Percentiles rank a stretch among this genome's conserved stretches.
These are phyloP conservation scores for Aphidius ervi DNA, from an alignment of 1,140 invertebrate species.

Conservation along the genomic window DNA sequence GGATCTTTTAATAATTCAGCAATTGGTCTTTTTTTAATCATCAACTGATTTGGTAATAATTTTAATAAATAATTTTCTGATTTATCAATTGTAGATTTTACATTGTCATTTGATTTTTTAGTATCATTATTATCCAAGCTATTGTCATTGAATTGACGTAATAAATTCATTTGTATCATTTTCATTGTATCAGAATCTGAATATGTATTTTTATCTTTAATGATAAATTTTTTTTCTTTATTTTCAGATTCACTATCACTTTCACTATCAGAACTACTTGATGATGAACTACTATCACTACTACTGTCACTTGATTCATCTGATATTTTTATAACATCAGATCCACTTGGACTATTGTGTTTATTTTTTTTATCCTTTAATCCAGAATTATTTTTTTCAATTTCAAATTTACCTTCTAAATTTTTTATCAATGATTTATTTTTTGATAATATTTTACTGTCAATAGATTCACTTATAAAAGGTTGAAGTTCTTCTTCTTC, in stretches of 20 bases:
- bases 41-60: too few species aligned
- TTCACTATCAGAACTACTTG: constrained; percentile 1
- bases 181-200: constrained; percentile 18
- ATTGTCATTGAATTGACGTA: constrained; percentile 24
- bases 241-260: constrained; percentile 14
- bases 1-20: too few species aligned
- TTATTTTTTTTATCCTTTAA: constrained; percentile 26
- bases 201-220: neutral
- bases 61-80: too few species aligned
- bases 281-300: constrained; percentile 4
- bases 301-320: constrained; percentile 25
- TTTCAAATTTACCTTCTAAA: constrained; percentile 19
- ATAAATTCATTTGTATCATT: constrained; percentile 31
- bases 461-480: constrained; percentile 2
- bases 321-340: constrained; percentile 41
- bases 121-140: neutral
- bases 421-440: constrained; percentile 8
- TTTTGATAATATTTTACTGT: constrained; percentile 2
- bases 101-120: too few species aligned
- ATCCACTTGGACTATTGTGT: constrained; percentile 44
- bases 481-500: constrained; percentile 36
- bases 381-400: constrained; percentile 1
- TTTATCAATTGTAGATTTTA: too few species aligned
- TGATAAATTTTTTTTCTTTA: neutral
- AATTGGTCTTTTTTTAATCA: too few species aligned